Base-by-base conservation (phyloP, 2,113 vertebrate species). In the Saimiri boliviensis region DNA sequence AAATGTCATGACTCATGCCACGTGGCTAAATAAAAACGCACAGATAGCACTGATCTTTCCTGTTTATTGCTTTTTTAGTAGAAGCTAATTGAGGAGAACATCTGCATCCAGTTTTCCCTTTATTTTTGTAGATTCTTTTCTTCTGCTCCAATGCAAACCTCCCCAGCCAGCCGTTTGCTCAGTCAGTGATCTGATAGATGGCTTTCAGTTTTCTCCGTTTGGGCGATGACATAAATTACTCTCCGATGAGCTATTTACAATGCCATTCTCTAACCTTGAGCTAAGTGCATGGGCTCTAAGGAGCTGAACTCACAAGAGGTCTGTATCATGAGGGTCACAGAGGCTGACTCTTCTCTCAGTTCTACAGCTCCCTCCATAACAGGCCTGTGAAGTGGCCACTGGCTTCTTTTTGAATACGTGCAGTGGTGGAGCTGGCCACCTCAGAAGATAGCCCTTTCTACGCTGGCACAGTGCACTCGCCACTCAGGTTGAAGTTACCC, bases 51-150 rank as follows among this genome's bases (percentile, higher is more conserved):
- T 68, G 82, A 88, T 96, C 80, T 97, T 97, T 96, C 97, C 96
- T 97, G 95, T 98, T 98, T 37, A 0, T 82, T 98, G 96, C 87
- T 97, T 97, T 97, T 47, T 97, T 82, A 52, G 90, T 87, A 92
- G 95, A 97, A 89, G 71, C 87, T 97, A 93, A 97, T 87, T 97
- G 98, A 96, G 94, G 95, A 94, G 97, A 98, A 96, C 97, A 97
- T 94, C 97, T 98, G 95, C 91, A 90, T 25, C 0, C 80, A 58
- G 96, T 92, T 97, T 98, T 85, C 27, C 58, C 58, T 85, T 89
- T 90, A 87, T 97, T 93, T 97, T 91, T 96, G 30, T 87, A 97
- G 92, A 93, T 97, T 92, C 93, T 88, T 97, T 98, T 94, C 85
- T 60, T 80, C 35, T 66, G 58, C 93, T 93, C 60, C 88, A 82